These are phyloP conservation scores for Drosophila atripex DNA, from an alignment of 2,888 invertebrate genomes.

Conservation along the genomic window DNA sequence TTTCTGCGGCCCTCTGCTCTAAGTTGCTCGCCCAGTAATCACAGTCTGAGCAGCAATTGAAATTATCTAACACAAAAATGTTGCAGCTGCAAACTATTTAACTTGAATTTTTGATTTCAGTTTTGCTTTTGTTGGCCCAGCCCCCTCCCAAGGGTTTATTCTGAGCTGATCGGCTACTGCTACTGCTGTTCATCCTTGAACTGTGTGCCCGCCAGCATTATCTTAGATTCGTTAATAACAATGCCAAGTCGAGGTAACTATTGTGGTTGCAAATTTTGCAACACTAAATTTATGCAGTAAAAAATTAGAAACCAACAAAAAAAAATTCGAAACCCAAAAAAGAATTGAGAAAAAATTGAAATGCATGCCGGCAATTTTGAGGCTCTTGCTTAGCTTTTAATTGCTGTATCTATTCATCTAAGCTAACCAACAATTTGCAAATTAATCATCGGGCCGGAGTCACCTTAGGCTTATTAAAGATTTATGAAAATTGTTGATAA, in stretches of 20 bases:
- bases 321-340: conserved; percentile 33
- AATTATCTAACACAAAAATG: conserved; percentile 67
- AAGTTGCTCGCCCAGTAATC: conserved; percentile 28
- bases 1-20: conserved; percentile 57
- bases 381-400: conserved; percentile 33
- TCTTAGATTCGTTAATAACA: conserved; percentile 59
- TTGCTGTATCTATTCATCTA: conserved; percentile 38
- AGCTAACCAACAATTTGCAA: conserved; percentile 37
- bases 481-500: conserved; percentile 40
- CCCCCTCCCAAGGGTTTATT: conserved; percentile 49
- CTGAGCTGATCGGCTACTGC: conserved; percentile 42
- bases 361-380: conserved; percentile 45
- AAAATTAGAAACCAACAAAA: conserved; percentile 34
- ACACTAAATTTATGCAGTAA: conserved; percentile 55
- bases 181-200: conserved; percentile 59
- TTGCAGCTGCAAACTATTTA: conserved; percentile 24
- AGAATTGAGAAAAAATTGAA: conserved; percentile 29
- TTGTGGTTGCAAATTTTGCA: conserved; percentile 52
- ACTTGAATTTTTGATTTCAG: neutral
- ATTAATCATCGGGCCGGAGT: conserved; percentile 36
- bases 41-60: conserved; percentile 41
- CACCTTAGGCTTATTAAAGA: conserved; percentile 18
- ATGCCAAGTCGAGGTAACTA: conserved; percentile 53
- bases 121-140: conserved; percentile 24
- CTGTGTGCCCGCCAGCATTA: conserved; percentile 46